A percentile compares a stretch with the other conserved stretches of the same genome.
phyloP scores from a whole-genome alignment of 2,888 invertebrate genomes.

The Pomacea canaliculata region DNA sequence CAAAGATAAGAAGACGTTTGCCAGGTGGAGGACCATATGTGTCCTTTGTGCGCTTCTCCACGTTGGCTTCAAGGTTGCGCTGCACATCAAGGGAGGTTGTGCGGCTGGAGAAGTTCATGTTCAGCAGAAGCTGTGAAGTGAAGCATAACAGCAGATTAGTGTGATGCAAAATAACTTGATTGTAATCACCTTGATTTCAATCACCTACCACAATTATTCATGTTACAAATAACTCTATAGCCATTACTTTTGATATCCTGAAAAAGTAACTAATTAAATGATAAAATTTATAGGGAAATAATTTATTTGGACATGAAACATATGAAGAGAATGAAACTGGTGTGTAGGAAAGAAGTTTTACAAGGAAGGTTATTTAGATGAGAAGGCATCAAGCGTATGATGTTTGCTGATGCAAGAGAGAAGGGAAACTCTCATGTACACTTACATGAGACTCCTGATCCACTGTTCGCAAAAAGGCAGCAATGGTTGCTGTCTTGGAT shows the following conservation, averaged over 20 bases:
- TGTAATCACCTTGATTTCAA: too few species aligned
- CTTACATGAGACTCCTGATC: slow-evolving; percentile 75
- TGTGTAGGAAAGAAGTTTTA: too few species aligned
- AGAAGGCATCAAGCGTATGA: too few species aligned
- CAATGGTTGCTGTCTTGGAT: slow-evolving; percentile 90
- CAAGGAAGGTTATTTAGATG: too few species aligned
- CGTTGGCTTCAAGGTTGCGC: slow-evolving; percentile 85
- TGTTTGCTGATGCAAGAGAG: too few species aligned
- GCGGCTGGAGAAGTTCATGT: slow-evolving; percentile 91
- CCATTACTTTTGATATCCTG: too few species aligned
- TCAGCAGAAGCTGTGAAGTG: slow-evolving; percentile 78
- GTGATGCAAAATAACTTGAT: too few species aligned
- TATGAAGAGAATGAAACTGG: too few species aligned
- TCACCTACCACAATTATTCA: too few species aligned
- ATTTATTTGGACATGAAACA: too few species aligned
- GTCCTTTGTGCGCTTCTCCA: slow-evolving; percentile 91
- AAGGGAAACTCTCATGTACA: background rate
- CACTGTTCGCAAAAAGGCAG: slow-evolving; percentile 82
- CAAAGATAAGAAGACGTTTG: slow-evolving; percentile 88
- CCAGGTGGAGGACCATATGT: slow-evolving; percentile 91
- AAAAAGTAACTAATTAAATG: background rate
- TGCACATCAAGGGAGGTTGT: slow-evolving; percentile 93
- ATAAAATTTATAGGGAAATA: too few species aligned
- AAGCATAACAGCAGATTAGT: background rate
- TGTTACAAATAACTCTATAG: too few species aligned